Conservation (phyloP, 2,113 vertebrate genomes). For the Bucco capensis region DNA sequence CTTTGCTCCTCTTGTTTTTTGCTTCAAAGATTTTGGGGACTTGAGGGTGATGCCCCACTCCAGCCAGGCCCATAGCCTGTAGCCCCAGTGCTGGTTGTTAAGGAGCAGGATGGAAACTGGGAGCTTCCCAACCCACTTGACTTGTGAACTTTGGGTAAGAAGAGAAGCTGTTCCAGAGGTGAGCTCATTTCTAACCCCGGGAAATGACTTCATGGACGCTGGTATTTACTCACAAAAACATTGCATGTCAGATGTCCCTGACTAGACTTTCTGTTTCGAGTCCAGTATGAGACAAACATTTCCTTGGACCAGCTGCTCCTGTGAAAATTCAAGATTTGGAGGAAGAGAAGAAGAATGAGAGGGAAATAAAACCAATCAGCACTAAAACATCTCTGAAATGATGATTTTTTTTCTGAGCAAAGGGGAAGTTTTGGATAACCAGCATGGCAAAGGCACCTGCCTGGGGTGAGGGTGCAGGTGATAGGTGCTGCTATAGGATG, state of each 20-base stretch:
- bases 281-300: conserved; percentile 76
- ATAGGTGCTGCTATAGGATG: not conserved
- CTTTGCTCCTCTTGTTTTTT: not conserved
- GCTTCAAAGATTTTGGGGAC: not conserved
- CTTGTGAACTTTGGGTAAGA: conserved; percentile 50
- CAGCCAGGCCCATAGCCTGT: fast-evolving
- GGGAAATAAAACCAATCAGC: not conserved
- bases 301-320: conserved; percentile 70
- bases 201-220: conserved; percentile 73
- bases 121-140: not conserved
- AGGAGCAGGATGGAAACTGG: not conserved
- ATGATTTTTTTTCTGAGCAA: not conserved
- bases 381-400: not conserved
- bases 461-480: not conserved
- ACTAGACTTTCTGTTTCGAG: conserved; percentile 72
- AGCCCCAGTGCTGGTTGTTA: not conserved
- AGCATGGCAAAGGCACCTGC: not conserved
- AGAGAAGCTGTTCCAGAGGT: conserved; percentile 40
- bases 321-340: conserved; percentile 43
- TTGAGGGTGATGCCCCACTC: not conserved
- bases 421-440: not conserved
- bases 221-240: conserved; percentile 75
- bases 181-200: conserved; percentile 65
- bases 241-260: conserved; percentile 64
- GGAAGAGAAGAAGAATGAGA: not conserved